Base-by-base conservation (phyloP, 2,113 vertebrate genomes). In the Percina caprodes region DNA sequence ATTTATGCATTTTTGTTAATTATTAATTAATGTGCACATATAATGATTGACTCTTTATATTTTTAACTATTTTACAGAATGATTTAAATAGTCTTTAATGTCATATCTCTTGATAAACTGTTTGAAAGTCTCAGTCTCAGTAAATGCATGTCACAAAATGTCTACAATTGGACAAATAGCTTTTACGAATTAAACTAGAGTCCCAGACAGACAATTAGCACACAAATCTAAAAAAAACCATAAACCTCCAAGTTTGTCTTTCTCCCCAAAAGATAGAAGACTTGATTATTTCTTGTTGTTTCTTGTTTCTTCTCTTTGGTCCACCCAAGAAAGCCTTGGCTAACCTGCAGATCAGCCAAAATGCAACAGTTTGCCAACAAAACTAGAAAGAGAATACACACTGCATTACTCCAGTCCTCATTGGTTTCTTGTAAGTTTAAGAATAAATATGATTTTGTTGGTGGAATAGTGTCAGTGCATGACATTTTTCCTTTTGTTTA, bases 301-400 rank as follows among this genome's bases (percentile, higher is more conserved):
- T n/a, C n/a, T n/a, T n/a, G 48, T 39, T 39, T 65, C 62, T 23
- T 58, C 13, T 33, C 26, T 80, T 33, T 70, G 39, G 21, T 82
- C 48, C 48, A 42, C 21, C 52, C 42, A 63, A 46, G 26, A 73
- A 35, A 65, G 15, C 26, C 51, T 15, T 21, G 26, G 12, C 39
- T 48, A 76, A 82, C 61, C 55, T 72, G 65, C 55, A 79, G 49
- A 71, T 66, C 56, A 76, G 65, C 65, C 69, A 66, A 42, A 66
- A 69, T 14, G 11, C 66, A 63, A n/a, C 46, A 45, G 15, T 68
- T 73, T 59, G 19, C 19, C 33, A 55, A 48, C 33, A 48, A 68
- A 15, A 67, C 49, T 61, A 67, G 24, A 46, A 23, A 55, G 48
- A 48, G 6, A 45, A 46, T 16, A 60, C 52, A 60, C 45, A 63